phyloP scores from a whole-genome alignment of 1,140 invertebrate species.

The Wasmannia auropunctata region DNA sequence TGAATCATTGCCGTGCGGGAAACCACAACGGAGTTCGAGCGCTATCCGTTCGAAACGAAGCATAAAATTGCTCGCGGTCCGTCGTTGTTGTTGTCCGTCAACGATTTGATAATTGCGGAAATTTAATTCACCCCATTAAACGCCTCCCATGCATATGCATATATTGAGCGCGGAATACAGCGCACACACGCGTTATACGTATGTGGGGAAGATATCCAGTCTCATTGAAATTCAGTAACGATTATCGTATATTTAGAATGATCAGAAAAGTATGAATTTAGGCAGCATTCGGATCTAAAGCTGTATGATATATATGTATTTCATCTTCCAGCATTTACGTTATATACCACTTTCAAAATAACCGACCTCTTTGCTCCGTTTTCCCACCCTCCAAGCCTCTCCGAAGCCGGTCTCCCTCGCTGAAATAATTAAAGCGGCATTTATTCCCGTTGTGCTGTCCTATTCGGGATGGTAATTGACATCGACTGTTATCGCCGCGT shows the following conservation, averaged over 20 bases:
- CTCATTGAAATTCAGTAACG: not conserved
- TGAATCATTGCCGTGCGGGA: not conserved
- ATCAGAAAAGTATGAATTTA: not conserved
- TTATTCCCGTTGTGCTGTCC: slow-evolving; percentile 70
- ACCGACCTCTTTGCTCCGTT: not conserved
- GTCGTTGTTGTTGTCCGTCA: slow-evolving; percentile 49
- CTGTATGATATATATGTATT: not conserved
- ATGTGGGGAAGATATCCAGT: not conserved
- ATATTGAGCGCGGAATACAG: not conserved
- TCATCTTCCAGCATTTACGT: not conserved
- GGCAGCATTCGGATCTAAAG: no score
- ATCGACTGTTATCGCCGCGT: slow-evolving; percentile 70
- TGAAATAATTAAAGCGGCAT: slow-evolving; percentile 73
- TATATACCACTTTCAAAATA: not conserved
- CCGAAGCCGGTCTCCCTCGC: not conserved
- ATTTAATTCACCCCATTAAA: slow-evolving; percentile 57
- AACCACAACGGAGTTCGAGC: not conserved
- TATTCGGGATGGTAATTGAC: slow-evolving; percentile 70
- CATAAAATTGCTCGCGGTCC: slow-evolving; percentile 19
- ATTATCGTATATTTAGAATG: not conserved
- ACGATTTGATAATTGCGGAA: slow-evolving; percentile 46
- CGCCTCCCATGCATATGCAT: slow-evolving; percentile 62
- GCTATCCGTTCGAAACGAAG: slow-evolving; percentile 10
- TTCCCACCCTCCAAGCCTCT: not conserved
- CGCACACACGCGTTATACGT: not conserved